A percentile compares a stretch with the other conserved stretches of the same genome.
Evolutionary conservation across 2,888 invertebrate genomes (phyloP).

Genomic region (Tetragnatha montana): DNA sequence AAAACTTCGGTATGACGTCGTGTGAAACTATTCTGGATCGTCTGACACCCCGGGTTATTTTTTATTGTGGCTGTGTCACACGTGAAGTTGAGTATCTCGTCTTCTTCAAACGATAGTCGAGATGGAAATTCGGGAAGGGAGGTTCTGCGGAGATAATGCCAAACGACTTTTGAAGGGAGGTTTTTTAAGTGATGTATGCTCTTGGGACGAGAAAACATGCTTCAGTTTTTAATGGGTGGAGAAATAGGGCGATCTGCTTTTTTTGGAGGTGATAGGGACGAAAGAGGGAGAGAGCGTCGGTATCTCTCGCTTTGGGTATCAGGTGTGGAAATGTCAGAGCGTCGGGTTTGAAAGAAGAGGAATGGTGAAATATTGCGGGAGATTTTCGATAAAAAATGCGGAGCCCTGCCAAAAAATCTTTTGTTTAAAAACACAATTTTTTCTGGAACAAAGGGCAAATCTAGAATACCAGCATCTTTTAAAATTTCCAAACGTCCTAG

Average conservation of each 20-base stretch:
- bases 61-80: constrained; percentile 27
- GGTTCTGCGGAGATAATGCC: constrained; percentile 5
- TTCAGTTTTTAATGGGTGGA: not conserved
- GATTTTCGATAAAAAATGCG: not conserved
- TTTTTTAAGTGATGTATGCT: constrained; percentile 31
- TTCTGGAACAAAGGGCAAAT: no score
- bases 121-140: constrained; percentile 9
- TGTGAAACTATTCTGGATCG: constrained; percentile 28
- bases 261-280: not conserved
- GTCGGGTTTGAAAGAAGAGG: not conserved
- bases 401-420: not conserved
- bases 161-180: constrained; percentile 21
- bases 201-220: not conserved
- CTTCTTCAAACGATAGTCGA: constrained; percentile 16
- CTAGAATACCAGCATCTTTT: no score
- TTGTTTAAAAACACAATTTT: not conserved
- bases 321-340: not conserved
- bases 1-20: not conserved
- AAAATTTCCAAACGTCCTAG: no score
- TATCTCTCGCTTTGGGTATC: not conserved
- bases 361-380: not conserved
- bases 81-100: constrained; percentile 22
- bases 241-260: not conserved
- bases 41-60: constrained; percentile 14
- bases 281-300: not conserved